phyloP scores from a whole-genome alignment of 2,888 invertebrate genomes.

The Lasioglossum oenotherae region DNA sequence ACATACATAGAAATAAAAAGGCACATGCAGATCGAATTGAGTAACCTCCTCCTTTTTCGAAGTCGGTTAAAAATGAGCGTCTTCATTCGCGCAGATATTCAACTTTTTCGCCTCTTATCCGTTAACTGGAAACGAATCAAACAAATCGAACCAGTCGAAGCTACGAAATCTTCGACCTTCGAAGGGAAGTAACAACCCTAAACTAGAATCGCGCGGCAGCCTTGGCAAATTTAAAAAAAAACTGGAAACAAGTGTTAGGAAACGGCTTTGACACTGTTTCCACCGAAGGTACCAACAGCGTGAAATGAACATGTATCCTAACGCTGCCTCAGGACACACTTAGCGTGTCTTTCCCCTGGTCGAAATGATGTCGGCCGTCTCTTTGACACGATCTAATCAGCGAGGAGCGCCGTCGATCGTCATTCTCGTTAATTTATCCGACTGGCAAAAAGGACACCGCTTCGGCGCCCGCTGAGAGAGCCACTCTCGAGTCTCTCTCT shows the following conservation, averaged over 20 bases:
- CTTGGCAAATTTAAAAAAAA: neutral
- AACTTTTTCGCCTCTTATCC: no score
- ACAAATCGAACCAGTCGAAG: no score
- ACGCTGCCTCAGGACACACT: neutral
- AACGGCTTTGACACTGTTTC: no score
- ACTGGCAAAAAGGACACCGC: constrained; percentile 1
- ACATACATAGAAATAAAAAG: no score
- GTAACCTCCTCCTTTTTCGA: no score
- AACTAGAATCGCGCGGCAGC: neutral
- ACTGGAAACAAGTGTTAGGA: no score
- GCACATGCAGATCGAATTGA: no score
- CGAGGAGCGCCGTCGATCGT: constrained; percentile 2
- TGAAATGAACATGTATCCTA: neutral
- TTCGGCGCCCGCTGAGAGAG: constrained; percentile 12
- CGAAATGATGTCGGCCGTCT: neutral
- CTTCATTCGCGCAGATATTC: no score
- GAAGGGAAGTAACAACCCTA: no score
- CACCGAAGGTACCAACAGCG: neutral
- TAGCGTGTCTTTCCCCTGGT: neutral
- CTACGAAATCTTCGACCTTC: no score
- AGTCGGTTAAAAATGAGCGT: no score
- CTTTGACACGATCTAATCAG: neutral
- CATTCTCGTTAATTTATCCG: constrained; percentile 15
- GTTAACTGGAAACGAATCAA: no score
- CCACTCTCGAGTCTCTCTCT: constrained; percentile 19